Evolutionary conservation across 2,113 vertebrate genomes (phyloP), one percentile per base, ranked within the genome.

Genomic region (Bos javanicus): DNA sequence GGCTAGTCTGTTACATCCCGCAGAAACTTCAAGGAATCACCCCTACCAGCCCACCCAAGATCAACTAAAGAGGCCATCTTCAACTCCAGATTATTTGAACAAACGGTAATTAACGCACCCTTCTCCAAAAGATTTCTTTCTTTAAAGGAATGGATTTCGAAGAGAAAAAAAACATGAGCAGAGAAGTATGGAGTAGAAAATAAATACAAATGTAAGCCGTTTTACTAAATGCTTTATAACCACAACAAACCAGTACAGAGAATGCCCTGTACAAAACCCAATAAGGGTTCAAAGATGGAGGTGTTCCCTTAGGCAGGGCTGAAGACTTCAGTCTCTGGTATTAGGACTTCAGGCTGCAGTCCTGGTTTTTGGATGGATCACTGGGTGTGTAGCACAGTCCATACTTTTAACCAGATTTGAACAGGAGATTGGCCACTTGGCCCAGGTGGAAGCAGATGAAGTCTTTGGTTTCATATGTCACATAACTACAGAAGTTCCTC

Each of bases 61-160:
- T 39, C 64, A 39, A 36, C 67, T 71, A 39, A 36, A 39, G 17
- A 36, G n/a, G 19, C 64, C 19, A 36, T 36, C 19, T 36, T 23
- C 64, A 67, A 67, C 33, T 67, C 17, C 21, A 36, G 64, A 36
- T 36, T 71, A 71, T 23, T 71, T 71, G n/a, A 71, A 71, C 2
- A 36, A 36, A 36, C 0, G 4, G 9, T 11, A 36, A 36, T 71
- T 71, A 36, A 36, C 0, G 0, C 9, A 71, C n/a, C 8, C n/a
- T 71, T 71, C 17, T 71, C 64, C 64, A 21, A 71, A 19, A 36
- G n/a, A n/a, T 17, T 71, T 67, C 16, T 36, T 21, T 36, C 64
- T 21, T 36, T 36, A 36, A 67, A 36, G 33, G 8, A 21, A 67
- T 67, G 33, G n/a, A 71, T 71, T 71, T 71, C 11, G 19, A 71